phyloP scores from a whole-genome alignment of 2,113 vertebrate species.

The Channa argus region DNA sequence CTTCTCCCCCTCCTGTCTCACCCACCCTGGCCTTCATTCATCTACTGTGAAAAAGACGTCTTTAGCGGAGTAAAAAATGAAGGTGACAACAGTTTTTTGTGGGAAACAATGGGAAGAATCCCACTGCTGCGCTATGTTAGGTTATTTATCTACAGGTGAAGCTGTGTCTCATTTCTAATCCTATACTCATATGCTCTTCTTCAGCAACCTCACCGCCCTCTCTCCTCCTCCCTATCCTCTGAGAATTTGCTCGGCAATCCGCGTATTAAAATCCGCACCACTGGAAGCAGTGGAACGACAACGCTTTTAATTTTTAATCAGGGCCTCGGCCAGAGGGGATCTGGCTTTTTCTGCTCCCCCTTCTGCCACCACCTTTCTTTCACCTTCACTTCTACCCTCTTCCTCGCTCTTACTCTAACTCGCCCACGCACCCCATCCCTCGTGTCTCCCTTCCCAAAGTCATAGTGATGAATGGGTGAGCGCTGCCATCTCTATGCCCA shows the following conservation, averaged over 20 bases:
- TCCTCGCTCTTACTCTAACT: slow-evolving; percentile 25
- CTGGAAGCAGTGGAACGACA: slow-evolving; percentile 59
- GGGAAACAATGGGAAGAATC: slow-evolving; percentile 57
- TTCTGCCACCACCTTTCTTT: slow-evolving; percentile 67
- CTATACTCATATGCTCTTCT: slow-evolving; percentile 32
- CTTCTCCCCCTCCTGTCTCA: slow-evolving; percentile 1
- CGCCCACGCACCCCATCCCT: slow-evolving; percentile 52
- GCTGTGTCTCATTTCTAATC: slow-evolving; percentile 47
- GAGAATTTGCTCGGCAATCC: slow-evolving; percentile 61
- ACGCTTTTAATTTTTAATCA: slow-evolving; percentile 82
- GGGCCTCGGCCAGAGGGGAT: slow-evolving; percentile 70
- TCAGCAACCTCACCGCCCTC: slow-evolving; percentile 19
- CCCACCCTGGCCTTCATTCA: slow-evolving; percentile 47
- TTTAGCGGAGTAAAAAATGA: slow-evolving; percentile 60
- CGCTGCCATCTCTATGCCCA: slow-evolving; percentile 79
- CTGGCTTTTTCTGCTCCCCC: slow-evolving; percentile 56
- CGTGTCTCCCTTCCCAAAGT: slow-evolving; percentile 73
- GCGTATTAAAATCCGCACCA: slow-evolving; percentile 56
- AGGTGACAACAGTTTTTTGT: slow-evolving; percentile 30
- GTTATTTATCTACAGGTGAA: slow-evolving; percentile 72
- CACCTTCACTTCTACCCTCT: slow-evolving; percentile 68
- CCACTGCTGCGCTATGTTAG: slow-evolving; percentile 9
- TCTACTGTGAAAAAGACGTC: slow-evolving; percentile 65
- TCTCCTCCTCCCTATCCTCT: slow-evolving; percentile 19
- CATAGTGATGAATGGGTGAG: slow-evolving; percentile 83